phyloP scores from a whole-genome alignment of 2,797 vertebrate species.

The Benthosema pterotum region DNA sequence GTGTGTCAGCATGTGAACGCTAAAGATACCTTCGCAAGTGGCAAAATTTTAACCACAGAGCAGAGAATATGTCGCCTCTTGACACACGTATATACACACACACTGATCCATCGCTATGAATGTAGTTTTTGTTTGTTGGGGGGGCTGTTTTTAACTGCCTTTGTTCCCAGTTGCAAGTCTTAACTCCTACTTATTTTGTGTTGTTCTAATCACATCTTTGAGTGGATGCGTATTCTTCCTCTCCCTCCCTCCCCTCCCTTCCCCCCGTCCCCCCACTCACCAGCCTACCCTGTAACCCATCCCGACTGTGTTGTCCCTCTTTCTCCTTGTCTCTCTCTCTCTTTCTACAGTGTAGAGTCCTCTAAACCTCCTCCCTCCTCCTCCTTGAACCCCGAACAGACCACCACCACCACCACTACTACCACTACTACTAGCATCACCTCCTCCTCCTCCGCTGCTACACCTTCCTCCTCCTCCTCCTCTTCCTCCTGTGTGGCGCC shows the following conservation, averaged over 20 bases:
- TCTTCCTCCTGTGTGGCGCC: slow-evolving; percentile 88
- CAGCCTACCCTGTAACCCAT: slow-evolving; percentile 80
- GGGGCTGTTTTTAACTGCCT: background rate
- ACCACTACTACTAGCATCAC: slow-evolving; percentile 76
- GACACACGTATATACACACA: no score
- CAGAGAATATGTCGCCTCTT: no score
- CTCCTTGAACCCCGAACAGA: slow-evolving; percentile 96
- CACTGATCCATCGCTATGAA: slow-evolving; percentile 32
- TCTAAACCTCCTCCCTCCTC: slow-evolving; percentile 95
- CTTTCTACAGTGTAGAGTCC: slow-evolving; percentile 98
- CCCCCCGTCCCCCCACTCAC: slow-evolving; percentile 61
- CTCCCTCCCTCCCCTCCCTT: slow-evolving; percentile 64
- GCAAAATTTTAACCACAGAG: no score
- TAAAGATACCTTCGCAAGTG: no score
- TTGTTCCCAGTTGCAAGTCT: slow-evolving; percentile 28
- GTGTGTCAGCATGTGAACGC: no score
- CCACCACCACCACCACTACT: slow-evolving; percentile 76
- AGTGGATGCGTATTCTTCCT: slow-evolving; percentile 66
- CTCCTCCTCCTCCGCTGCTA: slow-evolving; percentile 81
- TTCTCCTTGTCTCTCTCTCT: slow-evolving; percentile 79
- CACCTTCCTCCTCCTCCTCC: slow-evolving; percentile 81
- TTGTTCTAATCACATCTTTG: slow-evolving; percentile 50
- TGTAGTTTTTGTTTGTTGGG: slow-evolving; percentile 4
- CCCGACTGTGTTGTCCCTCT: slow-evolving; percentile 84
- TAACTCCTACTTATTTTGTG: slow-evolving; percentile 28